A percentile compares a stretch with the other conserved stretches of the same genome.
These are phyloP conservation scores for Bicyclus anynana DNA, from an alignment of 1,140 invertebrate species.

Conservation along the genomic window DNA sequence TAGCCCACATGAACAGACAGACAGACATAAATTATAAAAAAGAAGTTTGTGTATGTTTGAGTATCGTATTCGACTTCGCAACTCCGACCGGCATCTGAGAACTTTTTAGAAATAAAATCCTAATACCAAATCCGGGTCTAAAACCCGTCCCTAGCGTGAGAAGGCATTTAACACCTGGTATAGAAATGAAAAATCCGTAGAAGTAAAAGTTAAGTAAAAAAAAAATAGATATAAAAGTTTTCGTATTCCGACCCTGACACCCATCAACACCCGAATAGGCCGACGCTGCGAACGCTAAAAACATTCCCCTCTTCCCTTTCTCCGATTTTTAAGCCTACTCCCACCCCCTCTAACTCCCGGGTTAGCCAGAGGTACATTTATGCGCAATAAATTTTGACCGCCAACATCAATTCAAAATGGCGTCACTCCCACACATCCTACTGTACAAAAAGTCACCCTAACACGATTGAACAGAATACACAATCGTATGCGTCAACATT, in stretches of 20 bases:
- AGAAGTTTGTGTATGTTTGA: too few relatives aligned
- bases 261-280: conserved; percentile 74
- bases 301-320: conserved; percentile 66
- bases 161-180: neutral
- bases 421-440: conserved; percentile 37
- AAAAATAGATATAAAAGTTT: conserved; percentile 15
- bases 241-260: conserved; percentile 45
- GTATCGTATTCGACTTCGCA: too few relatives aligned
- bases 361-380: conserved; percentile 76
- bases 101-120: too few relatives aligned
- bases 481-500: conserved; percentile 28
- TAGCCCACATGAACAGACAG: too few relatives aligned
- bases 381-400: conserved; percentile 77
- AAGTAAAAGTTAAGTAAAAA: conserved; percentile 10
- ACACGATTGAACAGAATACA: conserved; percentile 25
- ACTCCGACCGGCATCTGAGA: too few relatives aligned
- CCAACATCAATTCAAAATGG: conserved; percentile 60
- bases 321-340: conserved; percentile 74
- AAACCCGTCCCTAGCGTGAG: too few relatives aligned
- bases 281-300: conserved; percentile 73
- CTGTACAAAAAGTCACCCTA: conserved; percentile 44
- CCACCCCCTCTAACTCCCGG: conserved; percentile 69
- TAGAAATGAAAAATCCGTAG: neutral
- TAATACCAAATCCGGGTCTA: too few relatives aligned
- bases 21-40: too few relatives aligned